A percentile compares a stretch with the other conserved stretches of the same genome.
Conservation (phyloP, 2,888 invertebrate species). For the Cantharis flavilabris region DNA sequence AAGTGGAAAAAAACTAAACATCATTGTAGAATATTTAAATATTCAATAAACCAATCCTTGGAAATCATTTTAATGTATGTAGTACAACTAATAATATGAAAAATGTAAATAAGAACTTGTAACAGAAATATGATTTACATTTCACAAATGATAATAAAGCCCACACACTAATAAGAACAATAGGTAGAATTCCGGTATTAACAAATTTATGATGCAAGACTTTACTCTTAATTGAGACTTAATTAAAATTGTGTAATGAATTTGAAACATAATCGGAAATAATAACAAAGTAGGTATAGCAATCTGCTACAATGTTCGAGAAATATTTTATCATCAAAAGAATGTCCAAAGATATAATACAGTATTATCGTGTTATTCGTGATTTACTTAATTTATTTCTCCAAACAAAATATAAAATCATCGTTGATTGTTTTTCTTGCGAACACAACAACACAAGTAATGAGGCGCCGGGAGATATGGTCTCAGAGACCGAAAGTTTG, state of each 20-base stretch:
- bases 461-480: too few relatives aligned
- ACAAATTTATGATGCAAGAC: not conserved
- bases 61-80: not conserved
- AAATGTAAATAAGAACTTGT: not conserved
- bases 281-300: not conserved
- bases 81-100: not conserved
- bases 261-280: not conserved
- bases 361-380: too few relatives aligned
- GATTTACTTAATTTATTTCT: too few relatives aligned
- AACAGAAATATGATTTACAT: not conserved
- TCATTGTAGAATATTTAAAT: not conserved
- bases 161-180: conserved; percentile 6
- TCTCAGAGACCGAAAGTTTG: too few relatives aligned
- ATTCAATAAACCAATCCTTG: not conserved
- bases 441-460: too few relatives aligned
- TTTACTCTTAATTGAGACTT: not conserved
- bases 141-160: not conserved
- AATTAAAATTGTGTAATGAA: not conserved
- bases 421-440: too few relatives aligned
- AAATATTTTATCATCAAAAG: not conserved
- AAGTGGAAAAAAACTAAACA: not conserved
- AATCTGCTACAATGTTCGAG: not conserved
- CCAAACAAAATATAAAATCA: too few relatives aligned
- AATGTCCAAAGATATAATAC: too few relatives aligned
- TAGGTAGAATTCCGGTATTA: not conserved